These are phyloP conservation scores for Julus scandinavius DNA, from an alignment of 2,888 invertebrate genomes.

Conservation along the genomic window DNA sequence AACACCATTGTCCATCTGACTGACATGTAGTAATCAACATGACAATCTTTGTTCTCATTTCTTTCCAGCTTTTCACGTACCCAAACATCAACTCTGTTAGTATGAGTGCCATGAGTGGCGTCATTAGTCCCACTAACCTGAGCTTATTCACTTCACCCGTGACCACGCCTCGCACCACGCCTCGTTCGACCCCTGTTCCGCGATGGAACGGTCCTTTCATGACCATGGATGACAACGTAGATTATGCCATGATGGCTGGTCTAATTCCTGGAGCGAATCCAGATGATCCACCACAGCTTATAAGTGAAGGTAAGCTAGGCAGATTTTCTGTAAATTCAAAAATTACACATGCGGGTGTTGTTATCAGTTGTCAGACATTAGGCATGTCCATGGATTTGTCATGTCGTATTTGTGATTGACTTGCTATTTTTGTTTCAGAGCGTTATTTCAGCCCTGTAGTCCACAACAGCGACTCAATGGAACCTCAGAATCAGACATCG, in stretches of 20 bases:
- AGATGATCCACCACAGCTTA: constrained; percentile 74
- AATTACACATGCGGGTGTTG: not conserved
- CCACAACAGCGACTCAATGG: constrained; percentile 70
- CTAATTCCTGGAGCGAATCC: constrained; percentile 70
- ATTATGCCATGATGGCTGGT: constrained; percentile 92
- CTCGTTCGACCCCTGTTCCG: constrained; percentile 71
- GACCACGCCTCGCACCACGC: constrained; percentile 77
- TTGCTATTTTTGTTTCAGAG: constrained; percentile 64
- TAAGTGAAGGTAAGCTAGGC: constrained; percentile 77
- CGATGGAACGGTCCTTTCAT: constrained; percentile 91
- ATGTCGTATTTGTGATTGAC: not conserved
- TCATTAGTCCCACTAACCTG: constrained; percentile 88
- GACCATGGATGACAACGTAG: constrained; percentile 82
- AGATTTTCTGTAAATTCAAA: not conserved
- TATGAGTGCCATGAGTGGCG: constrained; percentile 77
- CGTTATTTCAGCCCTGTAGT: constrained; percentile 72
- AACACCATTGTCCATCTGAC: too few species aligned
- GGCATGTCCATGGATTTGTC: not conserved
- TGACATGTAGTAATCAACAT: too few species aligned
- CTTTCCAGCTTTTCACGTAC: constrained; percentile 86
- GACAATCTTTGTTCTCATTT: not conserved
- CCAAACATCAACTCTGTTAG: constrained; percentile 84
- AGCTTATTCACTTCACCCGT: constrained; percentile 81
- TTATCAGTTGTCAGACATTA: not conserved
- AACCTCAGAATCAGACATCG: constrained; percentile 60